These are phyloP conservation scores for Brachionus koreanus DNA, from an alignment of 1,140 invertebrate species.

Conservation along the genomic window DNA sequence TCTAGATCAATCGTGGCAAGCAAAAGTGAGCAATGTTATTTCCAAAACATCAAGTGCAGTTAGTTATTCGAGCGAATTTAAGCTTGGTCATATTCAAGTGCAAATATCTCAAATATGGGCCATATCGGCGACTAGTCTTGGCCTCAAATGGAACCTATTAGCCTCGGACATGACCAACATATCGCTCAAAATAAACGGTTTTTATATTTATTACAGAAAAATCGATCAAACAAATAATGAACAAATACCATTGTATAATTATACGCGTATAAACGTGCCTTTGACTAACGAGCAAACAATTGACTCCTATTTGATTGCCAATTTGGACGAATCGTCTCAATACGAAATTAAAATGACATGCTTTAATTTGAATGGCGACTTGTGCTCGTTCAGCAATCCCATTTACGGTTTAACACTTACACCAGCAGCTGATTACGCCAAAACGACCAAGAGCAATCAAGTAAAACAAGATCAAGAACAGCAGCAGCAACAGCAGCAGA, in stretches of 20 bases:
- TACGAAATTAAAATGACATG: conserved; percentile 11
- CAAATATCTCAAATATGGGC: conserved; percentile 43
- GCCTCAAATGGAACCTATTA: conserved; percentile 6
- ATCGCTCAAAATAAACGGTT: neutral
- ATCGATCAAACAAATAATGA: neutral
- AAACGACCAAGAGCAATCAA: neutral
- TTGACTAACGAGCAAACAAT: neutral
- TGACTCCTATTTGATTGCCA: conserved; percentile 33
- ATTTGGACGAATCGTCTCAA: neutral
- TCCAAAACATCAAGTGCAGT: neutral
- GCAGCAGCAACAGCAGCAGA: neutral
- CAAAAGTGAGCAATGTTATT: neutral
- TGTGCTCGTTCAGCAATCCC: conserved; percentile 39
- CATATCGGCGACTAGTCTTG: neutral
- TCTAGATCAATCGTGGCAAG: neutral
- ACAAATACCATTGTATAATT: conserved; percentile 22
- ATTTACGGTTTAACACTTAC: conserved; percentile 19
- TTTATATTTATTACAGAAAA: conserved; percentile 39
- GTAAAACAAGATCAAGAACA: neutral
- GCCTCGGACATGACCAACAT: neutral
- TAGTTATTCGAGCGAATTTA: neutral
- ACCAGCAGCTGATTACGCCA: neutral
- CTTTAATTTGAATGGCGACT: conserved; percentile 37
- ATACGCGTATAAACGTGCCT: conserved; percentile 19
- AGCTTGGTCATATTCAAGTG: neutral